phyloP scores from a whole-genome alignment of 2,797 vertebrate genomes.

The Melanotaenia parkinsoni region DNA sequence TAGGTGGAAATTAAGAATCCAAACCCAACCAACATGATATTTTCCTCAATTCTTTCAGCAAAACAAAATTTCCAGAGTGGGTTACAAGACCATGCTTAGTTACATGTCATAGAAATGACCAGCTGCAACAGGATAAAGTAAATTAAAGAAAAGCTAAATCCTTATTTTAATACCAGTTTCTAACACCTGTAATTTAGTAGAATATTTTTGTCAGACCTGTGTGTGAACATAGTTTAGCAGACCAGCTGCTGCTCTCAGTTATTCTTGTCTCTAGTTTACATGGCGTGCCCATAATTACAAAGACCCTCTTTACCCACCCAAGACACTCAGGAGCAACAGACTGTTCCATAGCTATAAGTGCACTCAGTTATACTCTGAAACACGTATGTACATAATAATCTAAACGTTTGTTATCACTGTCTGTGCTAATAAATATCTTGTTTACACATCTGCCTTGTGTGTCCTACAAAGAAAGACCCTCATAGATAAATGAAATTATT shows the following conservation, averaged over 20 bases:
- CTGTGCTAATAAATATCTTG: slow-evolving; percentile 72
- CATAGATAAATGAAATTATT: slow-evolving; percentile 13
- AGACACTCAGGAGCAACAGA: slow-evolving; percentile 75
- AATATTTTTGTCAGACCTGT: slow-evolving; percentile 16
- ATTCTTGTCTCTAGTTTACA: slow-evolving; percentile 30
- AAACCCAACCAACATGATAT: background rate
- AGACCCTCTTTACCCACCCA: slow-evolving; percentile 45
- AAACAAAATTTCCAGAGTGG: background rate
- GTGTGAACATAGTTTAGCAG: background rate
- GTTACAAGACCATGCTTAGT: background rate
- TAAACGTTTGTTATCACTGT: slow-evolving; percentile 67
- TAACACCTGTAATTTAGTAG: slow-evolving; percentile 2
- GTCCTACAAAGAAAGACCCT: slow-evolving; percentile 9
- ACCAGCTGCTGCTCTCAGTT: slow-evolving; percentile 41
- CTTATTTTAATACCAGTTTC: background rate
- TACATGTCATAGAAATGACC: background rate
- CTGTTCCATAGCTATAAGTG: slow-evolving; percentile 69
- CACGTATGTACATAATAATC: slow-evolving; percentile 54
- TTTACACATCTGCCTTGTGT: slow-evolving; percentile 58
- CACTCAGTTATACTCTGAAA: slow-evolving; percentile 54
- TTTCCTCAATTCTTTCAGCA: slow-evolving; percentile 3
- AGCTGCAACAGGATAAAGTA: background rate
- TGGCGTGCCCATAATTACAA: slow-evolving; percentile 18
- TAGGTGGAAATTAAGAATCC: background rate
- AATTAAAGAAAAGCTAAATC: slow-evolving; percentile 6